Conservation (phyloP, 2,797 vertebrate genomes). For the Ctenopoma kingsleyae region DNA sequence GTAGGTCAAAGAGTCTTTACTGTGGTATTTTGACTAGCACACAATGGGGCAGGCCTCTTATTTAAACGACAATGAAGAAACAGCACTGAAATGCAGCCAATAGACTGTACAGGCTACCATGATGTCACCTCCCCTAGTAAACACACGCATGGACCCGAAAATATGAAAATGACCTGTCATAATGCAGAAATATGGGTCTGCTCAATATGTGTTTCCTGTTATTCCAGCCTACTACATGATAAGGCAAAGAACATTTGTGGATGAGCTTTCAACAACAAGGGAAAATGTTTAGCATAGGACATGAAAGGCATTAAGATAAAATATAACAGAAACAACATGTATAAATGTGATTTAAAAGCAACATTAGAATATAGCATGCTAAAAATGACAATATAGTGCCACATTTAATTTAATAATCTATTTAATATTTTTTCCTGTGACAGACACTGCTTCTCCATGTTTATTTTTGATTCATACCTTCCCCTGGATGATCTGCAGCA, state of each 20-base stretch:
- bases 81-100: constrained; percentile 26
- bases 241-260: background rate
- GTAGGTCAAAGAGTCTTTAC: background rate
- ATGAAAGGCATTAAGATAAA: background rate
- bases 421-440: no score
- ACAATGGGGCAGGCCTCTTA: constrained; percentile 38
- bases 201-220: background rate
- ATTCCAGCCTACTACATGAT: background rate
- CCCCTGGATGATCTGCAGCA: no score
- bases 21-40: background rate
- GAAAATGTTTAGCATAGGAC: background rate
- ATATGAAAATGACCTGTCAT: background rate
- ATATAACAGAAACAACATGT: background rate
- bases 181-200: background rate
- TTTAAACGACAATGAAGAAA: constrained; percentile 27
- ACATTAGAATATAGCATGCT: background rate
- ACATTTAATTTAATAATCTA: no score
- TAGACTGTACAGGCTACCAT: background rate
- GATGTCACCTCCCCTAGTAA: constrained; percentile 41
- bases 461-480: no score
- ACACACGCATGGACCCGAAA: background rate
- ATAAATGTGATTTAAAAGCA: background rate
- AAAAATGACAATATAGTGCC: no score
- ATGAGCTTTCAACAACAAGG: background rate
- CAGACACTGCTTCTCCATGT: no score